A percentile compares a stretch with the other conserved stretches of the same genome.
phyloP scores from a whole-genome alignment of 2,888 invertebrate genomes.

The Cephus sareptanus region DNA sequence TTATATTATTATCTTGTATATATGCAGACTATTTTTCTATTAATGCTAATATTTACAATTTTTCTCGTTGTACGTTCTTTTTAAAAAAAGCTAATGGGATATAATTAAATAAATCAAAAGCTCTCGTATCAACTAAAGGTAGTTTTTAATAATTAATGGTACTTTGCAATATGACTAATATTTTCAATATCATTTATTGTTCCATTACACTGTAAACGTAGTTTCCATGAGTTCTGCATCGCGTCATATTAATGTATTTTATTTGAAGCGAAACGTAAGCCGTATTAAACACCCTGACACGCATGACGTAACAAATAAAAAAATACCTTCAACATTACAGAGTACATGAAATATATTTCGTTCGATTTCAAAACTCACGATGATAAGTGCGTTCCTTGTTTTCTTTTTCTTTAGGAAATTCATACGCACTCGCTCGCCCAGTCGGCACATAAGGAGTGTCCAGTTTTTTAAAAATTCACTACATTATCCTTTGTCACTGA shows the following conservation, averaged over 20 bases:
- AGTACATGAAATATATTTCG: no score
- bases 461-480: background rate
- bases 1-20: background rate
- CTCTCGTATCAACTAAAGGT: no score
- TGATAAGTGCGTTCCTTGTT: background rate
- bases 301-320: background rate
- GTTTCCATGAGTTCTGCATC: conserved; percentile 29
- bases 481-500: background rate
- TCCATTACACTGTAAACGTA: conserved; percentile 41
- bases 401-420: conserved; percentile 8
- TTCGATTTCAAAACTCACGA: no score
- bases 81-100: no score
- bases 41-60: no score
- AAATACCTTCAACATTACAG: no score
- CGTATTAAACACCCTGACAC: background rate
- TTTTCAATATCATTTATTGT: conserved; percentile 45
- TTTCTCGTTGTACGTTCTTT: no score
- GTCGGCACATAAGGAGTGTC: conserved; percentile 3
- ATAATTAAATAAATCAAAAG: no score
- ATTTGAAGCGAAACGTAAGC: conserved; percentile 21
- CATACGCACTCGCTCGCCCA: conserved; percentile 11
- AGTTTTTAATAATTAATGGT: no score
- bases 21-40: no score
- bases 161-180: no score
- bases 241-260: background rate